Evolutionary conservation across 2,797 vertebrate species (phyloP), one percentile per base, ranked within the genome.

Genomic region (Lagocephalus sceleratus): DNA sequence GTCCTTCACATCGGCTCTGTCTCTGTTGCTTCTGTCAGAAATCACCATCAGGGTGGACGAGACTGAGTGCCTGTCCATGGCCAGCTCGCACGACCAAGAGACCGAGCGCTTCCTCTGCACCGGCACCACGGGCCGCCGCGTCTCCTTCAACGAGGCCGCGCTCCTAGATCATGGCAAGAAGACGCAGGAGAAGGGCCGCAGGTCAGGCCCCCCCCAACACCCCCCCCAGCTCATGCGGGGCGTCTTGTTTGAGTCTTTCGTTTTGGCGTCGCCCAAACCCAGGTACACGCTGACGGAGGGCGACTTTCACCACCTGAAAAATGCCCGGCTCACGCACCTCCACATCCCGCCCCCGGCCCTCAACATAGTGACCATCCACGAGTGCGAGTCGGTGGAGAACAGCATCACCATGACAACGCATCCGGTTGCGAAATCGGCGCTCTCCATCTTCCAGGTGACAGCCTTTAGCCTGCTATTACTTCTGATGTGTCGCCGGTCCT

Each of bases 271-370:
- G 40, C 35, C 5, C 48, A 8, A 3, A 29, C 35, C 9, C 84
- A 99, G 97, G 90, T 99, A 98, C 81, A 99, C 97, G 0, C 90
- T 99, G 77, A 99, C 97, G 0, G 97, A 99, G 69, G 97, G 97
- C 0, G 97, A 99, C 54, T 99, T 98, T 70, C 97, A 98, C 81
- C 96, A 98, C 82, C 85, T 98, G 76, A 99, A 99, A 88, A 98
- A 99, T 0, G 95, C 97, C 1, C 92, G 96, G 16, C 92, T 99
- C 78, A 98, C 94, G 4, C 93, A 97, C 86, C 91, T 96, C 58
- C 93, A 94, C 82, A 88, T 97, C 47, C 92, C 96, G 0, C 84
- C 95, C 0, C 91, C 93, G 0, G 86, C 92, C 41, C 92, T 98
- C 57, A 95, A 94, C 85, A 98, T 99, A 0, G 87, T 97, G 82